Percentiles rank a stretch among this genome's conserved stretches.
Conservation (phyloP, 2,888 invertebrate genomes). For the Clivina fossor region DNA sequence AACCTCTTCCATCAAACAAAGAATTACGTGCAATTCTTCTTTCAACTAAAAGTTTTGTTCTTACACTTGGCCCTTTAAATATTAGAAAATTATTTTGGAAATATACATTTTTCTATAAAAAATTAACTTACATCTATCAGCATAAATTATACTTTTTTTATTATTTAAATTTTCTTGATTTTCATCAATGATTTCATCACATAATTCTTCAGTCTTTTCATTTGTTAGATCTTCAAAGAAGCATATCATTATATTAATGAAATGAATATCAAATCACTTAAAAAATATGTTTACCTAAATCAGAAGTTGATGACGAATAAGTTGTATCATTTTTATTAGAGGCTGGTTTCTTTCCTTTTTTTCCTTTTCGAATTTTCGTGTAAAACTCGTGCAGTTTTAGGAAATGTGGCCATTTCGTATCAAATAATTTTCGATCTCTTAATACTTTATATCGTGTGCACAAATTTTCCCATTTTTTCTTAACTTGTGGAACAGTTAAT, state of each 20-base stretch:
- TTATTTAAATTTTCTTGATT: neutral
- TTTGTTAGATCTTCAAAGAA: too few species aligned
- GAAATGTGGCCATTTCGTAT: slow-evolving; percentile 11
- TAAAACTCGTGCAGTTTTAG: slow-evolving; percentile 19
- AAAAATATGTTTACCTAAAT: too few species aligned
- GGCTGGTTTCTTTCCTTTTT: too few species aligned
- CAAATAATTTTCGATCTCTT: too few species aligned
- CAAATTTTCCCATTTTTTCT: slow-evolving; percentile 31
- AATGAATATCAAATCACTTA: too few species aligned
- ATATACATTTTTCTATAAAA: slow-evolving; percentile 5
- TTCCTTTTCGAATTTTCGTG: neutral
- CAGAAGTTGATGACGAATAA: too few species aligned
- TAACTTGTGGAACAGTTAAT: slow-evolving; percentile 12
- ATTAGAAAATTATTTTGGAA: slow-evolving; percentile 2
- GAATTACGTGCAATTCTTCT: slow-evolving; percentile 16
- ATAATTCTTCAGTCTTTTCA: too few species aligned
- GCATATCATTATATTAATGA: too few species aligned
- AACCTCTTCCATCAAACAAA: slow-evolving; percentile 15
- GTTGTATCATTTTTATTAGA: too few species aligned
- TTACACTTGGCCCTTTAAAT: slow-evolving; percentile 6
- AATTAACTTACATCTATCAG: slow-evolving; percentile 17
- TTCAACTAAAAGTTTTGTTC: slow-evolving; percentile 19
- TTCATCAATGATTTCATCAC: neutral
- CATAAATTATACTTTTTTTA: neutral
- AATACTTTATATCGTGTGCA: slow-evolving; percentile 21